Percentiles rank a stretch among this genome's conserved stretches.
Evolutionary conservation across 2,113 vertebrate species (phyloP).

Genomic region (Gallinago media): DNA sequence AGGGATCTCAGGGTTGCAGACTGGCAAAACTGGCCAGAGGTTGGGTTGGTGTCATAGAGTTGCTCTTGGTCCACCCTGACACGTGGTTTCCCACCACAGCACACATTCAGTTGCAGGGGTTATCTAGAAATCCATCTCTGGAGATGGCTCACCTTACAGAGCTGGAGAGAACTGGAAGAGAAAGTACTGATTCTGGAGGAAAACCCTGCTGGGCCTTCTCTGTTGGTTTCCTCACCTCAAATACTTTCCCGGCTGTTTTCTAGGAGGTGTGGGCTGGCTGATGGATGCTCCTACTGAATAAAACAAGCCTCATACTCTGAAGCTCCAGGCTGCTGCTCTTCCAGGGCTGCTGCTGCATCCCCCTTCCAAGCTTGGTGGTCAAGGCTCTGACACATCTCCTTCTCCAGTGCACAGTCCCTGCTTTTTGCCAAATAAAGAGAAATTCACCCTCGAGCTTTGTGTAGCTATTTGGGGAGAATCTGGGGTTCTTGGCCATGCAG

Average conservation of each 20-base stretch:
- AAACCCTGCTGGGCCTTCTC: neutral
- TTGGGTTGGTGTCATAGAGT: neutral
- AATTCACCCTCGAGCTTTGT: neutral
- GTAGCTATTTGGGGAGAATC: neutral
- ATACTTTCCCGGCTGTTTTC: neutral
- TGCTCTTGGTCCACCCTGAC: neutral
- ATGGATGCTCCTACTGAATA: neutral
- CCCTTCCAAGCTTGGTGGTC: neutral
- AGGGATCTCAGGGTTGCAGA: neutral
- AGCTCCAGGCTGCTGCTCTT: neutral
- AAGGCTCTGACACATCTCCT: neutral
- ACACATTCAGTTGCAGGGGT: neutral
- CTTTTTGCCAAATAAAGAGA: conserved; percentile 45
- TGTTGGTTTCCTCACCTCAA: neutral
- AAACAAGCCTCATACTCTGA: neutral
- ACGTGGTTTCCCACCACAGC: neutral
- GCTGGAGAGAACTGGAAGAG: neutral
- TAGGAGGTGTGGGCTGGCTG: neutral
- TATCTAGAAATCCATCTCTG: neutral
- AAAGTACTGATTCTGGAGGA: neutral
- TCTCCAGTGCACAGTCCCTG: neutral
- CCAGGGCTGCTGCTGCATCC: too few species aligned
- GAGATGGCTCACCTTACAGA: neutral
- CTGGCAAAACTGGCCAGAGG: neutral
- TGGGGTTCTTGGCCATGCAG: neutral